phyloP scores from a whole-genome alignment of 2,888 invertebrate species.

The Isoperla grammatica region DNA sequence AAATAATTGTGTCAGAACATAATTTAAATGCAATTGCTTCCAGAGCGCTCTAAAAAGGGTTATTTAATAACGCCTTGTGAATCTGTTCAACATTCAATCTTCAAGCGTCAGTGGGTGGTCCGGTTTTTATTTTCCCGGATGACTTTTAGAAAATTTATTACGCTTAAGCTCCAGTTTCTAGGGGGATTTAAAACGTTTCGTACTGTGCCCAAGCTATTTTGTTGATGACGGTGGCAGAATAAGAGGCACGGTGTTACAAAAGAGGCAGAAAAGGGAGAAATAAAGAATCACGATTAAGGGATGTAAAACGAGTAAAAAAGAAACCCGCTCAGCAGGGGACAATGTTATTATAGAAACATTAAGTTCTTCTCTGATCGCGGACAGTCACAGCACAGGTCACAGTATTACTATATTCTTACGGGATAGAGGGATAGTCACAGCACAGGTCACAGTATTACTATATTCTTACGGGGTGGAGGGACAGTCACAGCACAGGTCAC shows the following conservation, averaged over 20 bases:
- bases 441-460: too few relatives aligned
- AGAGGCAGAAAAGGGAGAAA: neutral
- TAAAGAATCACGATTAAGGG: conserved; percentile 3
- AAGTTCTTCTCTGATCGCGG: neutral
- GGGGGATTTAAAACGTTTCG: neutral
- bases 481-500: too few relatives aligned
- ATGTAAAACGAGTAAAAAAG: neutral
- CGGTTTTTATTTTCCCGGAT: conserved; percentile 9
- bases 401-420: too few relatives aligned
- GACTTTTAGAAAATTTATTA: conserved; percentile 16
- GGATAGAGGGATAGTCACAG: too few relatives aligned
- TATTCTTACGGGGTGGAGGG: too few relatives aligned
- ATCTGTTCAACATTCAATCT: neutral
- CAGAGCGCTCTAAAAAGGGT: neutral
- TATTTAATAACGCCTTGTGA: conserved; percentile 14
- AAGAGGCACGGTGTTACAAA: neutral
- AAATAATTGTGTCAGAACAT: too few relatives aligned
- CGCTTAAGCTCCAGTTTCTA: conserved; percentile 9
- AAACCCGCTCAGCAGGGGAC: neutral
- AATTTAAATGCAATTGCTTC: too few relatives aligned
- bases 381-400: too few relatives aligned
- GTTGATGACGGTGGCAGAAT: neutral
- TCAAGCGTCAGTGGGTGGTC: conserved; percentile 15
- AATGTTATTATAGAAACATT: neutral
- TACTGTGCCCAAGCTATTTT: neutral